phyloP scores from a whole-genome alignment of 1,140 invertebrate species.

The Oppia nitens region DNA sequence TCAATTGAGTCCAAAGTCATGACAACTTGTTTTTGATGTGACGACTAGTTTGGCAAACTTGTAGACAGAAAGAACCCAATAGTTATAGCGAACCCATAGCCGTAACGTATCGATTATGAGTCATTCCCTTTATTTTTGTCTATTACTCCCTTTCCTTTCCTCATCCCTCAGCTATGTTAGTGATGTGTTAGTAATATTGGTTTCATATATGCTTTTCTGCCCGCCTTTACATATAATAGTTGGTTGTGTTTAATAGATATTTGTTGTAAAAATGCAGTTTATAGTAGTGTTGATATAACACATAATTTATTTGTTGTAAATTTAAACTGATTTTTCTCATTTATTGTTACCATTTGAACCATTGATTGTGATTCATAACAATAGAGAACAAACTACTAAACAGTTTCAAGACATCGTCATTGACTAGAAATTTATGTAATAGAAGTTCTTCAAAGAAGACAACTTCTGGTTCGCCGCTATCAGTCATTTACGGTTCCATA shows the following conservation, averaged over 20 bases:
- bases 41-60: neutral
- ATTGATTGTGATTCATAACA: neutral
- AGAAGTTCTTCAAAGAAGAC: neutral
- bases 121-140: neutral
- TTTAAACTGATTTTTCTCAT: too few species aligned
- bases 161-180: too few species aligned
- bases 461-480: neutral
- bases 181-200: too few species aligned
- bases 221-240: neutral
- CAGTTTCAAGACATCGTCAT: neutral
- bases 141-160: neutral
- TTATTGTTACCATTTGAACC: too few species aligned
- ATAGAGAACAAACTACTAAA: neutral
- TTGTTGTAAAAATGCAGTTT: too few species aligned
- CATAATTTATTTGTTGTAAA: too few species aligned
- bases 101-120: neutral
- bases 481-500: neutral
- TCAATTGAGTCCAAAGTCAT: neutral
- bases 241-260: too few species aligned
- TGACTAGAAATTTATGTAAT: neutral
- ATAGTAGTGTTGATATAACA: too few species aligned
- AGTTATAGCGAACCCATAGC: too few species aligned
- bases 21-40: neutral
- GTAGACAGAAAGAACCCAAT: too few species aligned
- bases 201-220: too few species aligned